phyloP scores from a whole-genome alignment of 2,797 vertebrate species.

The Mus caroli region DNA sequence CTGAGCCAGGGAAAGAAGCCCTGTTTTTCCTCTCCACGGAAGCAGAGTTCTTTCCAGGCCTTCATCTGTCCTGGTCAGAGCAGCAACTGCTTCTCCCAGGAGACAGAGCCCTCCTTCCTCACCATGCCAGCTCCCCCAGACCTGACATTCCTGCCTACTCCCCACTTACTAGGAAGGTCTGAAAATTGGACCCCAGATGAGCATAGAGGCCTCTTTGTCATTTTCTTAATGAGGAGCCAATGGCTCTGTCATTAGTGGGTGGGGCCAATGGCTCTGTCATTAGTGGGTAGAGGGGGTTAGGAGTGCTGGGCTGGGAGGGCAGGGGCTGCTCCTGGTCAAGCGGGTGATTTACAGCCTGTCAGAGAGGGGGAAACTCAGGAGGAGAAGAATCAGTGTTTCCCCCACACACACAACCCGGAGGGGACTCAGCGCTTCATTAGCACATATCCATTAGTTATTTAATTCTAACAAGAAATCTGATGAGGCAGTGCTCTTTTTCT shows the following conservation, averaged over 20 bases:
- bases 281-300: slow-evolving; percentile 59
- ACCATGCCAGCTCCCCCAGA: not conserved
- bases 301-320: slow-evolving; percentile 30
- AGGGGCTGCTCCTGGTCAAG: not conserved
- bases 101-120: not conserved
- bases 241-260: slow-evolving; percentile 77
- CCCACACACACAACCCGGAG: not conserved
- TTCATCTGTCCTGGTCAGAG: not conserved
- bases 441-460: not conserved
- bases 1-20: not conserved
- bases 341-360: slow-evolving; percentile 69
- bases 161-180: not conserved
- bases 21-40: not conserved
- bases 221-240: slow-evolving; percentile 80
- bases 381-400: not conserved
- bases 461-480: not conserved
- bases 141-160: not conserved
- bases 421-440: not conserved
- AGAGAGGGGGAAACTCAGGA: not conserved
- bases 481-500: not conserved
- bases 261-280: slow-evolving; percentile 77
- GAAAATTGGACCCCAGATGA: slow-evolving; percentile 48
- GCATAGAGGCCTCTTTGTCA: slow-evolving; percentile 60
- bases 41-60: not conserved
- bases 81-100: not conserved